These are phyloP conservation scores for Dicaeum eximium DNA, from an alignment of 2,113 vertebrate species.

Conservation along the genomic window DNA sequence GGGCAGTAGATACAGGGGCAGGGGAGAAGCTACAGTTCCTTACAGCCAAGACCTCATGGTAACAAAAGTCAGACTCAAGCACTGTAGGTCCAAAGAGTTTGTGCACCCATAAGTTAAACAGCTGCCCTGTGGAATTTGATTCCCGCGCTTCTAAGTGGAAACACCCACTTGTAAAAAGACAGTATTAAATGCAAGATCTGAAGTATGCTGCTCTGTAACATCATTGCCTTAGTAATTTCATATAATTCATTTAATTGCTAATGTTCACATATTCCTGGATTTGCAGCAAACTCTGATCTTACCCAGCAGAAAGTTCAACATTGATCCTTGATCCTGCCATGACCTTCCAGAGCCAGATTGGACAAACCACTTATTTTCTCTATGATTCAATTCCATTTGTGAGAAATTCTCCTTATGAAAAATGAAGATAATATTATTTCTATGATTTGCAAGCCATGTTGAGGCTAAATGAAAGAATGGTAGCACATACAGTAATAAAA, in stretches of 20 bases:
- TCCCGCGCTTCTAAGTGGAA: background rate
- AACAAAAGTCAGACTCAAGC: background rate
- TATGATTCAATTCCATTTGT: background rate
- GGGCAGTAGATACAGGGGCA: background rate
- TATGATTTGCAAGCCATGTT: background rate
- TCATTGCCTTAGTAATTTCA: background rate
- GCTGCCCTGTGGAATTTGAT: background rate
- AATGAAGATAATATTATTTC: conserved; percentile 21
- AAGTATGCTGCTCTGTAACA: background rate
- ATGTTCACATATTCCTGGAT: background rate
- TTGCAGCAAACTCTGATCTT: background rate
- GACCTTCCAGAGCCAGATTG: background rate
- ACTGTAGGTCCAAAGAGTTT: background rate
- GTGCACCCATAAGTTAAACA: background rate
- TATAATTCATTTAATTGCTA: background rate
- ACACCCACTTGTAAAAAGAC: background rate
- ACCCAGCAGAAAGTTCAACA: background rate
- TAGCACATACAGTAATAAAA: background rate
- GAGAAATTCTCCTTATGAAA: background rate
- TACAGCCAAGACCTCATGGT: fast-evolving
- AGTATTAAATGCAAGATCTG: background rate
- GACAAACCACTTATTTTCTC: background rate
- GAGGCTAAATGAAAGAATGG: background rate
- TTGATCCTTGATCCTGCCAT: background rate
- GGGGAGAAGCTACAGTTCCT: background rate